Evolutionary conservation across 2,888 invertebrate species (phyloP).

Genomic region (Kuschelorhynchus macadamiae): DNA sequence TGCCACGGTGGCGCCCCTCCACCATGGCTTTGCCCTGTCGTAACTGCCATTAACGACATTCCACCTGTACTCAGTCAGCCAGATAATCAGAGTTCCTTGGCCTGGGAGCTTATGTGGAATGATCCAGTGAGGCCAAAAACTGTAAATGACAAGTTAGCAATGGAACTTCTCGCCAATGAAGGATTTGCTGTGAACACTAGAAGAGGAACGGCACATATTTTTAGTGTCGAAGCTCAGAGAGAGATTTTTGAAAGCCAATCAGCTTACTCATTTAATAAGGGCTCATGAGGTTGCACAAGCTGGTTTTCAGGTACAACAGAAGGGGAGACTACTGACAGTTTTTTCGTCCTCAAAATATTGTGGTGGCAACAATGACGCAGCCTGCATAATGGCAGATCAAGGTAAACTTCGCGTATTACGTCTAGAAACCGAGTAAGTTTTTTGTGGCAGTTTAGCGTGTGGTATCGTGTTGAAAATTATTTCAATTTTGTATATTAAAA

Average conservation of each 20-base stretch:
- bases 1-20: slow-evolving; percentile 86
- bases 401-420: slow-evolving; percentile 77
- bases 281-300: slow-evolving; percentile 82
- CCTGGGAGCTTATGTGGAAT: slow-evolving; percentile 87
- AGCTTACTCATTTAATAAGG: slow-evolving; percentile 78
- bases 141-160: slow-evolving; percentile 68
- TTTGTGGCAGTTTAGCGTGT: too few relatives aligned
- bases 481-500: too few relatives aligned
- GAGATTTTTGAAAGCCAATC: slow-evolving; percentile 76
- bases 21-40: slow-evolving; percentile 76
- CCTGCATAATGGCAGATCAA: slow-evolving; percentile 77
- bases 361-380: slow-evolving; percentile 81
- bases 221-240: slow-evolving; percentile 79
- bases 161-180: slow-evolving; percentile 73
- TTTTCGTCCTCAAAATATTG: slow-evolving; percentile 84
- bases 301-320: slow-evolving; percentile 80
- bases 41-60: slow-evolving; percentile 76
- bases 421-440: slow-evolving; percentile 70
- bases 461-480: too few relatives aligned
- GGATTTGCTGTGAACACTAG: slow-evolving; percentile 79
- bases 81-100: slow-evolving; percentile 78
- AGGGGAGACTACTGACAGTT: slow-evolving; percentile 79
- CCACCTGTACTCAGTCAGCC: slow-evolving; percentile 77
- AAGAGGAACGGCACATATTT: slow-evolving; percentile 82
- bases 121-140: slow-evolving; percentile 76